Base-by-base conservation (phyloP, 2,113 vertebrate species). In the Rhabdomys dilectus region DNA sequence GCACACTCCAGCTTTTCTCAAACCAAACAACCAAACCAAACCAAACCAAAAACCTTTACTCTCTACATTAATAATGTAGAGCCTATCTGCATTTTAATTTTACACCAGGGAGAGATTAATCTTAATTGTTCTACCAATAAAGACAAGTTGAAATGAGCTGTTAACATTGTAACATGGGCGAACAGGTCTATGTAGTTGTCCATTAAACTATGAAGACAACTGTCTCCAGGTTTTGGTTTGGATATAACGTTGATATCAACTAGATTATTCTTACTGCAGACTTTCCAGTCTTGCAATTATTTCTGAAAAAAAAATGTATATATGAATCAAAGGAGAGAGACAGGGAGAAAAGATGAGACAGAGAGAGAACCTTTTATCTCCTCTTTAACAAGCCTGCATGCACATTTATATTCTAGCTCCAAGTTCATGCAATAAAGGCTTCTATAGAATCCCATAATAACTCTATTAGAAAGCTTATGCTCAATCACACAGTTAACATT, bases 401-500 rank as follows among this genome's bases (percentile, higher is more conserved):
- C 91, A 93, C 91, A 98, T 98, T 98, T 97, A 96, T 86, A 97
- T 98, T 96, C 98, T 3, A 39, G 88, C 96, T 98, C 96, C 97
- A 98, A 93, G 92, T 97, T 97, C 76, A 75, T 73, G 97, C 96
- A 97, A 97, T 98, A 98, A 98, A 97, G 97, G 94, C 91, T 98
- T 98, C 95, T 98, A 98, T 97, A 98, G 94, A 91, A 97, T 97
- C 97, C 80, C 88, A 95, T 98, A 98, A 98, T 96, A 98, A 98
- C 97, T 96, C 96, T 97, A 97, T 97, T 98, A 97, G 95, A 98
- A 98, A 96, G 96, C 97, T 97, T 95, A 96, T 95, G 97, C 96
- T 98, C 97, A 95, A 96, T 97, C 95, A 97, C 95, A 97, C 89
- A 97, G 97, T 97, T 92, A 97, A 98, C 93, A 76, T 96, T 88